phyloP scores from a whole-genome alignment of 1,140 invertebrate genomes.

The Melitaea cinxia region DNA sequence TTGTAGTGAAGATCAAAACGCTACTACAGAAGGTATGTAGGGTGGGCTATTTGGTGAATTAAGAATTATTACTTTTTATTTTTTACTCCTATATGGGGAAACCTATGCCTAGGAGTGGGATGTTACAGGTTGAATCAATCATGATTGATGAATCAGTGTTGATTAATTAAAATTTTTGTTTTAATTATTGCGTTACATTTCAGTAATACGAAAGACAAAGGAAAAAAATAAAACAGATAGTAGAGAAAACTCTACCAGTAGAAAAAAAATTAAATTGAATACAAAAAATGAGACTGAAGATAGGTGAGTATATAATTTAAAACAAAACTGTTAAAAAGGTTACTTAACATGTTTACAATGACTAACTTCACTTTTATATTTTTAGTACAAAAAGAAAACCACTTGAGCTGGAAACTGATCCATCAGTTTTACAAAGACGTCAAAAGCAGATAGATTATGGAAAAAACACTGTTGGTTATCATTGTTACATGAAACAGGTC shows the following conservation, averaged over 20 bases:
- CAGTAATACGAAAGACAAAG: slow-evolving; percentile 47
- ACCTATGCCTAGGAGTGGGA: no score
- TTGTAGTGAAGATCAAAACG: no score
- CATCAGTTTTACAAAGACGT: slow-evolving; percentile 86
- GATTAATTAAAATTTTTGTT: no score
- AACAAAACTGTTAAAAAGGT: neutral
- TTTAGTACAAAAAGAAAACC: slow-evolving; percentile 51
- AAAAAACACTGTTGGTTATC: slow-evolving; percentile 95
- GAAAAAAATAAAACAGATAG: slow-evolving; percentile 54
- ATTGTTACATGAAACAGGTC: slow-evolving; percentile 87
- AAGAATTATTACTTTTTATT: no score
- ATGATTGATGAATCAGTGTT: no score
- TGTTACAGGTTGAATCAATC: no score
- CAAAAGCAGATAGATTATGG: slow-evolving; percentile 98
- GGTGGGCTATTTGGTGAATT: no score
- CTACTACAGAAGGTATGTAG: no score
- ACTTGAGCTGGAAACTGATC: slow-evolving; percentile 87
- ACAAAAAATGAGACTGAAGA: slow-evolving; percentile 43
- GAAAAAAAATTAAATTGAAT: slow-evolving; percentile 58
- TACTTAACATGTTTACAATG: no score
- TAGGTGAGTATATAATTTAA: slow-evolving; percentile 29
- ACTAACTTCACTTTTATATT: no score
- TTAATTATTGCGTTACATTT: slow-evolving; percentile 17
- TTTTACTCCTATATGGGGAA: no score
- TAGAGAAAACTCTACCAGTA: slow-evolving; percentile 52